phyloP scores from a whole-genome alignment of 2,888 invertebrate genomes.

The Nemotelus pantherinus region DNA sequence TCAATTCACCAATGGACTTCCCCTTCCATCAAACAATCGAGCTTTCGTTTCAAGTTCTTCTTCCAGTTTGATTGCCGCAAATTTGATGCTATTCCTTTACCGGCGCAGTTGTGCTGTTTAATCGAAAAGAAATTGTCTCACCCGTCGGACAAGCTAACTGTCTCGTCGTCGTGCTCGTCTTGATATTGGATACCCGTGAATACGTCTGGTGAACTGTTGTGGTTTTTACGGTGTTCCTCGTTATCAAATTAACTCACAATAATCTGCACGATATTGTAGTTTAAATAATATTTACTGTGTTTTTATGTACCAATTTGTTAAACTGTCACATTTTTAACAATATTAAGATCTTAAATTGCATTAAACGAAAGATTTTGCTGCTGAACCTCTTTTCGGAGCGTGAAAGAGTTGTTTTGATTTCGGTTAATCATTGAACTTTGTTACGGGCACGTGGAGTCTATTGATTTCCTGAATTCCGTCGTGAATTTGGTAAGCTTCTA shows the following conservation, averaged over 20 bases:
- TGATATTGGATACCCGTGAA: not conserved
- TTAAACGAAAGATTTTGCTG: too few species aligned
- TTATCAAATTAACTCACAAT: too few species aligned
- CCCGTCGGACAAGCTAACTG: not conserved
- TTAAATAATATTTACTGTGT: too few species aligned
- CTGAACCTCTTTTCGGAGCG: too few species aligned
- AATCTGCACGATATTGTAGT: too few species aligned
- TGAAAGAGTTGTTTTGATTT: too few species aligned
- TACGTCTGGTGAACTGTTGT: not conserved
- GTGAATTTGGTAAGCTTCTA: not conserved
- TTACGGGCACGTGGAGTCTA: too few species aligned
- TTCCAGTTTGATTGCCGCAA: not conserved
- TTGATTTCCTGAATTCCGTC: not conserved
- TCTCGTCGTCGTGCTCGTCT: not conserved
- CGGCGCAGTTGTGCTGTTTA: not conserved
- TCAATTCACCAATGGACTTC: slow-evolving; percentile 6
- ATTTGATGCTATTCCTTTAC: too few species aligned
- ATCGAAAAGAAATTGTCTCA: slow-evolving; percentile 17
- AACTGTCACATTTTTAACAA: too few species aligned
- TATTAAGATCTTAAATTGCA: too few species aligned
- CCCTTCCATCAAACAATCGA: not conserved
- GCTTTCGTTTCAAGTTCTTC: not conserved
- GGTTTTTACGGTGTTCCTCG: not conserved
- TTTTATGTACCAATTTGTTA: too few species aligned
- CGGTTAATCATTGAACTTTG: too few species aligned